These are phyloP conservation scores for Drosophila kuntzei DNA, from an alignment of 2,888 invertebrate species.

Conservation along the genomic window DNA sequence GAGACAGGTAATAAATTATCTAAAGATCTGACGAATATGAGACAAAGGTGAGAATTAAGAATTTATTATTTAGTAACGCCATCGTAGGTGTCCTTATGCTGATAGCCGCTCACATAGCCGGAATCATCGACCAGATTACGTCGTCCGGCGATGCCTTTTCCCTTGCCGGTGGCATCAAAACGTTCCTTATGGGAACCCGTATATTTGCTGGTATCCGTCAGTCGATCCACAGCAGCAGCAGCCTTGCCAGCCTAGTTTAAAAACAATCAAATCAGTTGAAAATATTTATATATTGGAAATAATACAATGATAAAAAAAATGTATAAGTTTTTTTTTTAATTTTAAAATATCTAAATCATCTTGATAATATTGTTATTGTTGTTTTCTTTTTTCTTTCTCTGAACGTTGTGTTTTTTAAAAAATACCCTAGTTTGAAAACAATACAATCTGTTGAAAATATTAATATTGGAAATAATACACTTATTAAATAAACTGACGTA, in stretches of 20 bases:
- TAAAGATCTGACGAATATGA: constrained; percentile 42
- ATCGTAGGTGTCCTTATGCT: constrained; percentile 92
- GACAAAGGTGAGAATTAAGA: constrained; percentile 17
- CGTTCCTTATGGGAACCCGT: constrained; percentile 95
- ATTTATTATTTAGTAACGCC: constrained; percentile 86
- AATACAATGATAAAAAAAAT: neutral
- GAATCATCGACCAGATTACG: constrained; percentile 90
- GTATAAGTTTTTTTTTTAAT: too few species aligned
- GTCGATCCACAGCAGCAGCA: constrained; percentile 87
- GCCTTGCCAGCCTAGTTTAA: constrained; percentile 84
- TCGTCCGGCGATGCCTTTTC: constrained; percentile 93
- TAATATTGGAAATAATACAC: too few species aligned
- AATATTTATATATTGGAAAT: neutral
- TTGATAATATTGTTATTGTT: too few species aligned
- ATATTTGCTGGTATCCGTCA: constrained; percentile 95
- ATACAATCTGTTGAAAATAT: too few species aligned
- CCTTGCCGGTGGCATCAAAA: constrained; percentile 93
- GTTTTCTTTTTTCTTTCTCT: too few species aligned
- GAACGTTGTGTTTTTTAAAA: too few species aligned
- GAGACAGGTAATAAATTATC: constrained; percentile 45
- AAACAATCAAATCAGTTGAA: neutral
- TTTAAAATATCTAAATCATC: too few species aligned
- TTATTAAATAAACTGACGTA: neutral
- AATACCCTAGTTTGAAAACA: too few species aligned
- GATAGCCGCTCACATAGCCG: constrained; percentile 94